phyloP scores from a whole-genome alignment of 2,113 vertebrate genomes.

The Corythornis cristatus region DNA sequence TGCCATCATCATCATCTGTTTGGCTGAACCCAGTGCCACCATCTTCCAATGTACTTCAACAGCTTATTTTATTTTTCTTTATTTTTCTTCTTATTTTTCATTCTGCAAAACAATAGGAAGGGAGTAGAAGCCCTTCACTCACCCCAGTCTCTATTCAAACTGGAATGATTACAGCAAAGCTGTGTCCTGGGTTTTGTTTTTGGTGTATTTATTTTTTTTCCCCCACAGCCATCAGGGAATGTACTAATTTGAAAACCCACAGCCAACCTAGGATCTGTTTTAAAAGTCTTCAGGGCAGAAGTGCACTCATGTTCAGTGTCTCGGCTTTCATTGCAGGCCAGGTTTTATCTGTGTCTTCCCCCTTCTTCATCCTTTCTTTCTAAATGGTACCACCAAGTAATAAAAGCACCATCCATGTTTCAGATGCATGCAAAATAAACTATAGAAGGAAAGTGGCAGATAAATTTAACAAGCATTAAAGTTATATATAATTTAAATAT shows the following conservation, averaged over 20 bases:
- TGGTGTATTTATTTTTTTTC: too few relatives aligned
- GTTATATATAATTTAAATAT: constrained; percentile 90
- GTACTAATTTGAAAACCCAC: background rate
- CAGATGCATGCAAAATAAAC: constrained; percentile 66
- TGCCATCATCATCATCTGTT: background rate
- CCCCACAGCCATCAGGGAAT: background rate
- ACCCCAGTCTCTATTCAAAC: background rate
- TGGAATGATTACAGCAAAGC: background rate
- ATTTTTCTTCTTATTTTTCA: background rate
- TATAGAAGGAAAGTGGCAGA: constrained; percentile 77
- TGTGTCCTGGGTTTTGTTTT: background rate
- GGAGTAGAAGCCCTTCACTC: background rate
- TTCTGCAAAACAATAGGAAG: background rate
- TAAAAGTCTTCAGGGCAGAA: background rate
- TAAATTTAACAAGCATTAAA: constrained; percentile 86
- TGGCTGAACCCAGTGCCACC: background rate
- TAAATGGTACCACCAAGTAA: constrained; percentile 45
- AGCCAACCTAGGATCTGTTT: background rate
- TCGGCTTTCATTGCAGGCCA: constrained; percentile 1
- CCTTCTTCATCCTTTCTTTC: background rate
- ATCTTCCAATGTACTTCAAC: accelerated
- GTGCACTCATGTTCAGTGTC: background rate
- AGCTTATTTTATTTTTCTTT: background rate
- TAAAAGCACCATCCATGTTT: constrained; percentile 70
- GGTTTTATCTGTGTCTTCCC: constrained; percentile 19